Evolutionary conservation across 2,113 vertebrate species (phyloP).

Genomic region (Sardina pilchardus): DNA sequence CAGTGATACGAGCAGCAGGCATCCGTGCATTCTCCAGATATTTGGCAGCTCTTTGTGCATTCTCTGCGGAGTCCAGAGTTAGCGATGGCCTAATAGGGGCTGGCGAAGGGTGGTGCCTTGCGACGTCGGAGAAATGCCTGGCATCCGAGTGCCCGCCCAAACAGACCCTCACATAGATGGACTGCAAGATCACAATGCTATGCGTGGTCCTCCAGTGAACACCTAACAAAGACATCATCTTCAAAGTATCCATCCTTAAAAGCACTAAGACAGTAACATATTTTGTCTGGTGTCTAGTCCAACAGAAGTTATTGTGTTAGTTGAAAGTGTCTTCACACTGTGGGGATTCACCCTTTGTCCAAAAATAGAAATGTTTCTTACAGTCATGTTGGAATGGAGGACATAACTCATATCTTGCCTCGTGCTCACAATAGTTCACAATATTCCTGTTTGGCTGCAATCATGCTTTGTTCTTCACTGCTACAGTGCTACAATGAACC

Average conservation of each 20-base stretch:
- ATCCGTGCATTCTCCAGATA: slow-evolving; percentile 28
- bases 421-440: background rate
- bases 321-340: background rate
- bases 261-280: background rate
- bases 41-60: slow-evolving; percentile 35
- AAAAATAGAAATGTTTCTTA: background rate
- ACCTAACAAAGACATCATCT: background rate
- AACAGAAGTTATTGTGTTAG: background rate
- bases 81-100: background rate
- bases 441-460: background rate
- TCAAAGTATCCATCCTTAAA: background rate
- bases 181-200: background rate
- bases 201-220: background rate
- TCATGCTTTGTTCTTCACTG: background rate
- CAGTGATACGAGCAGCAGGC: background rate
- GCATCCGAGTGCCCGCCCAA: slow-evolving; percentile 6
- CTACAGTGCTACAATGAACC: background rate
- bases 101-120: background rate
- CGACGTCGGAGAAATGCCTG: slow-evolving; percentile 19
- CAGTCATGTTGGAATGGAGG: background rate
- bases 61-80: slow-evolving; percentile 22
- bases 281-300: background rate
- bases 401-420: background rate
- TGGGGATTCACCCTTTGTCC: background rate
- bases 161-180: slow-evolving; percentile 9